Evolutionary conservation across 2,113 vertebrate species (phyloP).

Genomic region (Percina caprodes): DNA sequence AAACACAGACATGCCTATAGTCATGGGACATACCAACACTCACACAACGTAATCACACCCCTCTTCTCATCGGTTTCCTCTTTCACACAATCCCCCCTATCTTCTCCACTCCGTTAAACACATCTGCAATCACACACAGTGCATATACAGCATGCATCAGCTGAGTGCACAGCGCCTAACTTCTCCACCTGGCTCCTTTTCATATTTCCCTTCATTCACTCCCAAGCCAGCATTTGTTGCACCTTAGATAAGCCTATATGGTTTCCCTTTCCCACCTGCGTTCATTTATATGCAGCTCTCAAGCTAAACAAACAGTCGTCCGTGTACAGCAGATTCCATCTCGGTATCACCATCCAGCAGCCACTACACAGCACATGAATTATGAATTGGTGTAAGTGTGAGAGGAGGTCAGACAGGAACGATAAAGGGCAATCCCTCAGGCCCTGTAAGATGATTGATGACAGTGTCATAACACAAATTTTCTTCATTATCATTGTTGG

Average conservation of each 20-base stretch:
- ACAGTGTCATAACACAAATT: conserved; percentile 25
- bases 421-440: conserved; percentile 51
- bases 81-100: conserved; percentile 19
- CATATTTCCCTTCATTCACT: conserved; percentile 52
- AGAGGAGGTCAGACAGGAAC: conserved; percentile 49
- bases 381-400: conserved; percentile 63
- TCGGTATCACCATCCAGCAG: conserved; percentile 60
- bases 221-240: conserved; percentile 37
- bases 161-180: conserved; percentile 26
- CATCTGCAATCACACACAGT: conserved; percentile 29
- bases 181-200: conserved; percentile 66
- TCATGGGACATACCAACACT: conserved; percentile 37
- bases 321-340: conserved; percentile 67
- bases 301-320: conserved; percentile 68
- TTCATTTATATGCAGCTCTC: conserved; percentile 74
- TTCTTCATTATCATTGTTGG: conserved; percentile 45
- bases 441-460: conserved; percentile 60
- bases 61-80: conserved; percentile 34
- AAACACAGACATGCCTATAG: conserved; percentile 48
- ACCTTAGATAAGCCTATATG: conserved; percentile 62
- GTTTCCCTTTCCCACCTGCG: conserved; percentile 38
- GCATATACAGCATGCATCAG: conserved; percentile 45
- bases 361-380: conserved; percentile 68
- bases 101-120: conserved; percentile 49
- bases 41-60: conserved; percentile 46